Evolutionary conservation across 2,797 vertebrate species (phyloP), one percentile per base, ranked within the genome.

Genomic region (Triplophysa yarkandensis): DNA sequence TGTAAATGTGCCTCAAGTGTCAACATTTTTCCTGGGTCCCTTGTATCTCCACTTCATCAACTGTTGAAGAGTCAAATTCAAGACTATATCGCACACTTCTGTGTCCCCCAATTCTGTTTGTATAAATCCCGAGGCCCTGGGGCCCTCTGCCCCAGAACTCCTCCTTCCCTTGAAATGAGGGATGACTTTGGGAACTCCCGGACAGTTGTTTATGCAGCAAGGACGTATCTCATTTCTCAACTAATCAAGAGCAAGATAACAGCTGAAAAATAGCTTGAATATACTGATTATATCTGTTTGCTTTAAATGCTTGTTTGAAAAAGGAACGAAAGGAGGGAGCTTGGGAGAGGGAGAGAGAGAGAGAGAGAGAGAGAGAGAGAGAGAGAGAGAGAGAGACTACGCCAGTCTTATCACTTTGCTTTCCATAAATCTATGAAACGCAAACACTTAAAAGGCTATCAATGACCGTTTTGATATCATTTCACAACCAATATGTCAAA

Each of bases 201-300:
- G 75, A 84, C 68, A 74, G 71, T 82, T 84, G 78, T 85, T 85
- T 80, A 83, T 81, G 58, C 76, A 80, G 76, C 67, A 64, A 65
- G 25, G 66, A 72, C 74, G 79, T 81, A 79, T 83, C 83, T 79
- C 71, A 84, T 83, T 80, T 83, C 77, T 81, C 66, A 65, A 81
- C 78, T 82, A 79, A 81, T 83, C 79, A 82, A 50, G 68, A 57
- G 65, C 46, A 60, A 81, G 80, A 83, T 82, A 83, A 80, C 69
- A 72, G 55, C 52, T 82, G 76, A 85, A 79, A 81, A 81, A 84
- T 79, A 78, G 79, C 46, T 63, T 60, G 28, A 78, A 84, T 78
- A 84, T 77, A 46, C 69, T 78, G 81, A 83, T 83, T 57, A 71
- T 82, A 85, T 84, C 79, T 77, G 74, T 83, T 81, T 77, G 81